Evolutionary conservation across 2,888 invertebrate species (phyloP), one percentile per base, ranked within the genome.

Genomic region (Gibbula magus): DNA sequence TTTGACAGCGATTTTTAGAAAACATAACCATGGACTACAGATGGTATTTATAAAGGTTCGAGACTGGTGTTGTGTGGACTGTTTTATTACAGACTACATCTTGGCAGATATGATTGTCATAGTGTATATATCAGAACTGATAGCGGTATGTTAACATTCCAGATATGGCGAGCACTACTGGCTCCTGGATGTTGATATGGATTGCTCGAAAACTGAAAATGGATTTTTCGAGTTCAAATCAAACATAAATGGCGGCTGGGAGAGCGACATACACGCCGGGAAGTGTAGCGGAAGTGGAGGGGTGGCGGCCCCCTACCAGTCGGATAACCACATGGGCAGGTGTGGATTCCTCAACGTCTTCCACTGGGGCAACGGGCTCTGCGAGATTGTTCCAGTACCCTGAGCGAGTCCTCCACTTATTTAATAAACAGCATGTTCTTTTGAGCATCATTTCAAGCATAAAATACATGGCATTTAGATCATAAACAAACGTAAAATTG

Each of bases 221-320:
- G 93, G 93, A n/a, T 93, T 93, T 92, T 93, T 94, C 82, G 93
- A 93, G 84, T 75, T 94, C 29, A 93, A 93, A 83, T 88, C 86
- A 0, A 89, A 89, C 79, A 87, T 91, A n/a, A 88, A 87, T 29
- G 82, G 86, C 32, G 88, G 90, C 45, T 93, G 93, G 93, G 93
- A 93, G 78, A 67, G 79, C 1, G 88, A 93, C 80, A 85, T 74
- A 10, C 89, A 87, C 74, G 76, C 79, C 8, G 56, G 61, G 10
- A 73, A 81, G 0, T 93, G 93, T 82, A 83, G 85, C 3, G 93
- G 93, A 5, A 82, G 78, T 29, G 89, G 82, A 16, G 84, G 82
- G 35, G 81, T 78, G n/a, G 79, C 79, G 67, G 81, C 80, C 76
- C 89, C 86, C 25, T 89, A 82, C 82, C 82, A 66, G 22, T 87